Conservation (phyloP, 2,888 invertebrate species). For the Uloborus plumipes region DNA sequence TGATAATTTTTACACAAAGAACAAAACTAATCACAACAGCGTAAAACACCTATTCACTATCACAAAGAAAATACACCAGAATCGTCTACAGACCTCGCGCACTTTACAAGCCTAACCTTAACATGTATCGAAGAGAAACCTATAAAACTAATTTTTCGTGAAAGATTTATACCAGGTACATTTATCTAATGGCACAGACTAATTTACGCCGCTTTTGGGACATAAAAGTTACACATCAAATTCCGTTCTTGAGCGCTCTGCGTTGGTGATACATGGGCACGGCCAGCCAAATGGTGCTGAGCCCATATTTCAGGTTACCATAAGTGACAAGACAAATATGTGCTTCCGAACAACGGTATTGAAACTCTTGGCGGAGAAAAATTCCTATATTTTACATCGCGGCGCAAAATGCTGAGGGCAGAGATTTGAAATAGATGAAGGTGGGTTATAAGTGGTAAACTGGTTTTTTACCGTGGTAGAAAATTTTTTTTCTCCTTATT, state of each 20-base stretch:
- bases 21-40: too few relatives aligned
- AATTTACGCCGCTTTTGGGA: slow-evolving; percentile 49
- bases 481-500: too few relatives aligned
- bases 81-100: background rate
- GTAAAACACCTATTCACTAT: background rate
- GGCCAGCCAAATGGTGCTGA: slow-evolving; percentile 18
- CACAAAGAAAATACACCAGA: background rate
- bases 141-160: slow-evolving; percentile 60
- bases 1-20: too few relatives aligned
- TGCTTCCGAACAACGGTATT: slow-evolving; percentile 39
- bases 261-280: slow-evolving; percentile 30
- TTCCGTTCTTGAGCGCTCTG: slow-evolving; percentile 19
- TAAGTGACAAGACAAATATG: slow-evolving; percentile 56
- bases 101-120: background rate
- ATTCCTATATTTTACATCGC: slow-evolving; percentile 50
- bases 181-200: slow-evolving; percentile 57
- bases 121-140: slow-evolving; percentile 32
- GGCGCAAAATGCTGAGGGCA: background rate
- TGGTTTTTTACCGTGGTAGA: too few relatives aligned
- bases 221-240: slow-evolving; percentile 52
- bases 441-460: too few relatives aligned
- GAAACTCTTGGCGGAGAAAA: slow-evolving; percentile 51
- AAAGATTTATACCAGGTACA: slow-evolving; percentile 55
- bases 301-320: slow-evolving; percentile 31
- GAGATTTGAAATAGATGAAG: background rate